Evolutionary conservation across 2,888 invertebrate genomes (phyloP).

Genomic region (Timema podura): DNA sequence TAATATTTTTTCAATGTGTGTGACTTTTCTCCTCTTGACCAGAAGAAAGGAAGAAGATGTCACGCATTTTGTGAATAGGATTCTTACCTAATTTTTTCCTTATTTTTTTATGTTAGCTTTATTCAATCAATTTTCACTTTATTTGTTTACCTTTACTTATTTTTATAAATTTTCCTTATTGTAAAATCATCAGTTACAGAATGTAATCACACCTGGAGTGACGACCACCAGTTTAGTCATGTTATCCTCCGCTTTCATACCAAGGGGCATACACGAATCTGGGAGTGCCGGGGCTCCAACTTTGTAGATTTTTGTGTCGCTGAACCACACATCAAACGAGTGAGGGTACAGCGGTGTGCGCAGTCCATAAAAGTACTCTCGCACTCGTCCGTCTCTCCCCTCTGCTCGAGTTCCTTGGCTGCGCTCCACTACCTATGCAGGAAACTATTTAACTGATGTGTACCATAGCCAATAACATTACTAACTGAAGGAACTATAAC

Average conservation of each 20-base stretch:
- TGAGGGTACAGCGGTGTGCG: slow-evolving; percentile 82
- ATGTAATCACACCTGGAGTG: slow-evolving; percentile 54
- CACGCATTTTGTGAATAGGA: too few species aligned
- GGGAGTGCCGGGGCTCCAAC: slow-evolving; percentile 91
- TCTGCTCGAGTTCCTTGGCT: slow-evolving; percentile 68
- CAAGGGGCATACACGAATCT: slow-evolving; percentile 93
- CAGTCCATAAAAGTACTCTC: slow-evolving; percentile 93
- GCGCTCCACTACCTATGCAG: slow-evolving; percentile 74
- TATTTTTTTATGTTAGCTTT: too few species aligned
- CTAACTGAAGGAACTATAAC: neutral
- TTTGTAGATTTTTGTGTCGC: slow-evolving; percentile 86
- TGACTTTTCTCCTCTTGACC: too few species aligned
- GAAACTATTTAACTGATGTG: neutral
- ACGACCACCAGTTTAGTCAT: slow-evolving; percentile 83
- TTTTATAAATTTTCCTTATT: too few species aligned
- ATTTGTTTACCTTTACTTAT: too few species aligned
- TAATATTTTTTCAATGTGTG: too few species aligned
- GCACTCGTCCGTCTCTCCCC: slow-evolving; percentile 71
- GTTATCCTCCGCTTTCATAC: slow-evolving; percentile 90
- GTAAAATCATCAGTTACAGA: too few species aligned
- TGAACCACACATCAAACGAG: slow-evolving; percentile 89
- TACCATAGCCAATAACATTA: neutral
- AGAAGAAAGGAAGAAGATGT: too few species aligned
- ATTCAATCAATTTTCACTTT: too few species aligned
- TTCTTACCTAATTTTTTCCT: too few species aligned